Evolutionary conservation across 1,140 invertebrate genomes (phyloP), one percentile per base, ranked within the genome.

Genomic region (Macrocentrus cingulum): DNA sequence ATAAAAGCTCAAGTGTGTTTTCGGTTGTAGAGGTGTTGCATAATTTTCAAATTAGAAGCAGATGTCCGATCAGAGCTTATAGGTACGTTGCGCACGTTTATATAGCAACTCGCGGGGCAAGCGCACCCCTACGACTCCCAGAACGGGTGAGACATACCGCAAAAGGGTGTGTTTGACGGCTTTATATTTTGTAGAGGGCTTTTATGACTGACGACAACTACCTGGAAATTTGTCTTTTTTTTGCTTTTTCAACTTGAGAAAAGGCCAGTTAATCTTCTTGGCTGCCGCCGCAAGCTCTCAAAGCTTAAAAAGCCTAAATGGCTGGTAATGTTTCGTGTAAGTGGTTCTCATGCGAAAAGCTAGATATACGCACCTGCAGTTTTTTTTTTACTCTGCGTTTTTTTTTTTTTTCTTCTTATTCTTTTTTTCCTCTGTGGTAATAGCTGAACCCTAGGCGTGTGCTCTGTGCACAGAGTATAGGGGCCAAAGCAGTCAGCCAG

Each of bases 281-380:
- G 48, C 32, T 36, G 18, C 37, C 13, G 20, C n/a, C n/a, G 23
- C 19, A 9, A 16, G 19, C 29, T 16, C 11, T 32, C 32, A 49
- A 32, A 49, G 18, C 45, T 49, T 13, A 51, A 51, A 32, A 51
- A 51, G 13, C 15, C 15, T 51, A 51, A 51, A 32, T 51, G 48
- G 48, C n/a, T 51, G 48, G 48, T 51, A 51, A 51, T 51, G 48
- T 51, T 51, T 51, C 48, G 48, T 51, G 48, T 51, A 51, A 51
- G 29, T 51, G 48, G 48, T 51, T 51, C 15, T 51, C 15, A 13
- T 20, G 37, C 23, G 15, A 29, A 9, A 29, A 29, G 48, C 37
- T 19, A 36, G 25, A 51, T 51, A 51, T 32, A 32, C 48, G 36
- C 32, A 9, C 29, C 25, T 15, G 48, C 20, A 16, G 25, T 51